Evolutionary conservation across 2,888 invertebrate species (phyloP).

Genomic region (Ptilodon capucinus): DNA sequence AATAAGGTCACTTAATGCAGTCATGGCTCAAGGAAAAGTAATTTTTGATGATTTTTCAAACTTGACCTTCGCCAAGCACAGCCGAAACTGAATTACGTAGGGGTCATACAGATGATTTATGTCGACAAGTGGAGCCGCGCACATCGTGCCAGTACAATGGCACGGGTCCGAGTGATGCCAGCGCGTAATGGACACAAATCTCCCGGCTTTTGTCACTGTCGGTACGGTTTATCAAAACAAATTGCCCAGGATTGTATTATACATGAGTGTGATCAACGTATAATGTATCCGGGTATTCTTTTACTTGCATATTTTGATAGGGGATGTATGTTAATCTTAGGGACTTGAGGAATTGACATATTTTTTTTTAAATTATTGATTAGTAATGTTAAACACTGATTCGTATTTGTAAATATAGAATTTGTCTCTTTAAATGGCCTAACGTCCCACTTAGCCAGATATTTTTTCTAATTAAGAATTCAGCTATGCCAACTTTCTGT

Average conservation of each 20-base stretch:
- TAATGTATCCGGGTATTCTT: background rate
- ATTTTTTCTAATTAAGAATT: too few species aligned
- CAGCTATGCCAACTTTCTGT: too few species aligned
- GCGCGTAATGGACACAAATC: constrained; percentile 16
- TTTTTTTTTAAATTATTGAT: too few species aligned
- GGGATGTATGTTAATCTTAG: background rate
- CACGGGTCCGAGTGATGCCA: constrained; percentile 1
- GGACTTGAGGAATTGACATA: too few species aligned
- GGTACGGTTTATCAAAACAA: constrained; percentile 31
- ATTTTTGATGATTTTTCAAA: too few species aligned
- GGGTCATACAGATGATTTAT: background rate
- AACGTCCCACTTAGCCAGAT: too few species aligned
- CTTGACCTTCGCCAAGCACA: too few species aligned
- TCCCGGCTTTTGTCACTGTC: constrained; percentile 19
- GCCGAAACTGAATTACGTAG: background rate
- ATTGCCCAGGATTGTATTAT: constrained; percentile 9
- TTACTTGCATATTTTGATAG: background rate
- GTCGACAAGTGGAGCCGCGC: background rate
- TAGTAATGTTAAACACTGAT: too few species aligned
- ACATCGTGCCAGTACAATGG: background rate
- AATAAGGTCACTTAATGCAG: too few species aligned
- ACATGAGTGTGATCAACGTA: background rate
- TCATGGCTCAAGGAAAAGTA: too few species aligned
- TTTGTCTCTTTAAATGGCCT: too few species aligned
- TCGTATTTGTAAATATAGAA: too few species aligned